phyloP scores from a whole-genome alignment of 2,113 vertebrate genomes.

The Vulpes lagopus region DNA sequence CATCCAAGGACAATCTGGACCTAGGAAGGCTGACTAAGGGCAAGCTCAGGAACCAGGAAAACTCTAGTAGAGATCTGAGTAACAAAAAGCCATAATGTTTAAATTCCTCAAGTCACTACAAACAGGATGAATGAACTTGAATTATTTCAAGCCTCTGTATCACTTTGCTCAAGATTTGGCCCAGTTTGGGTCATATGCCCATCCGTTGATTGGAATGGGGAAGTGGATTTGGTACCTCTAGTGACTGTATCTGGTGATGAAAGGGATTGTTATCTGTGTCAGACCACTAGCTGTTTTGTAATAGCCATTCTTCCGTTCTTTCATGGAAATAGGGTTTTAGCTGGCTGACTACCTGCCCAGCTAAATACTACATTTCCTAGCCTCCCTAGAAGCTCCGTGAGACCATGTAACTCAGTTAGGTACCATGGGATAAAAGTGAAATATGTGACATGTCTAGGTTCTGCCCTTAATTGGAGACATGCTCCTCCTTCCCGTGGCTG shows the following conservation, averaged over 20 bases:
- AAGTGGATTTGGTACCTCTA: background rate
- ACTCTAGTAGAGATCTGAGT: background rate
- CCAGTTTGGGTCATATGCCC: background rate
- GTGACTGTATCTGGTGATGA: background rate
- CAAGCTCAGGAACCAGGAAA: constrained; percentile 33
- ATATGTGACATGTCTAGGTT: background rate
- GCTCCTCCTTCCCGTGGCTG: background rate
- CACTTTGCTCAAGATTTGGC: background rate
- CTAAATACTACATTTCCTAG: background rate
- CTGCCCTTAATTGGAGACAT: background rate
- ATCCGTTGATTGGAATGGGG: background rate
- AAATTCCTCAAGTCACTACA: background rate
- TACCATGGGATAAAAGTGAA: background rate
- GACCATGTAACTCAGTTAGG: background rate
- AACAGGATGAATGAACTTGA: background rate
- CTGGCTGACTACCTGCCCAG: background rate
- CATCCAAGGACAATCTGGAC: background rate
- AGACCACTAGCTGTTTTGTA: background rate
- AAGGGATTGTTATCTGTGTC: background rate
- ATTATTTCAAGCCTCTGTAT: background rate
- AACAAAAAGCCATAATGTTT: background rate
- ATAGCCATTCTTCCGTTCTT: background rate
- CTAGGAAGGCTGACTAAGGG: background rate
- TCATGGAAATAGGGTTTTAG: background rate
- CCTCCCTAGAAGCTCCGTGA: background rate